Percentiles rank a stretch among this genome's conserved stretches.
These are phyloP conservation scores for Hirundichthys speculiger DNA, from an alignment of 2,113 vertebrate genomes.

Conservation along the genomic window DNA sequence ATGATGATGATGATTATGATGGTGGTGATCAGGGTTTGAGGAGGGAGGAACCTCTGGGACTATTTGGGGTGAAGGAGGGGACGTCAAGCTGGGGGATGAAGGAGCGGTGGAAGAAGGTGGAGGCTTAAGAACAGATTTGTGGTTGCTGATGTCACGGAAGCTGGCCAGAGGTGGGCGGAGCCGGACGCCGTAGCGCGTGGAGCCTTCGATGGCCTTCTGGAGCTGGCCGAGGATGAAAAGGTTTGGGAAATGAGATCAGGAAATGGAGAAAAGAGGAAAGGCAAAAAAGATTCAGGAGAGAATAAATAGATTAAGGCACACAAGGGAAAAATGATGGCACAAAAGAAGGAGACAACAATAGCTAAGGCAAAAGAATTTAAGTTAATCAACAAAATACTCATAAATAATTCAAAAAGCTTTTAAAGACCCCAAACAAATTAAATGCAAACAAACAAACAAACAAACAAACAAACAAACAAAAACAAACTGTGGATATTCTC, in stretches of 20 bases:
- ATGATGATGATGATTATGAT: neutral
- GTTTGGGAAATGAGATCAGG: neutral
- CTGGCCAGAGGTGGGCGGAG: slow-evolving; percentile 94
- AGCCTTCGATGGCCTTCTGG: slow-evolving; percentile 95
- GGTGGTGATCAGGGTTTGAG: slow-evolving; percentile 1
- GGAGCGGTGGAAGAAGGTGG: slow-evolving; percentile 27
- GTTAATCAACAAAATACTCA: too few relatives aligned
- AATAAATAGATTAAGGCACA: neutral
- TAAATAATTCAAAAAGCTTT: too few relatives aligned
- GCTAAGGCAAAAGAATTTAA: too few relatives aligned
- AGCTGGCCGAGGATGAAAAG: slow-evolving; percentile 75
- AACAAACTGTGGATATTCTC: too few relatives aligned
- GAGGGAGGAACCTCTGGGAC: neutral
- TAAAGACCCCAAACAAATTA: too few relatives aligned
- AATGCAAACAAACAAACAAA: too few relatives aligned
- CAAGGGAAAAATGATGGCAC: neutral
- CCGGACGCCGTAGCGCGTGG: slow-evolving; percentile 88
- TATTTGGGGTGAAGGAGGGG: neutral
- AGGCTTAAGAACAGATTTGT: slow-evolving; percentile 57
- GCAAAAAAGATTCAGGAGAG: neutral
- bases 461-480: too few relatives aligned
- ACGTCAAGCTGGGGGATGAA: slow-evolving; percentile 4
- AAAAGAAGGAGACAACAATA: too few relatives aligned
- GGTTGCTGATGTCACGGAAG: slow-evolving; percentile 83
- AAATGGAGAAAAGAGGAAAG: accelerated